Evolutionary conservation across 2,888 invertebrate species (phyloP).

Genomic region (Halictus ligatus): DNA sequence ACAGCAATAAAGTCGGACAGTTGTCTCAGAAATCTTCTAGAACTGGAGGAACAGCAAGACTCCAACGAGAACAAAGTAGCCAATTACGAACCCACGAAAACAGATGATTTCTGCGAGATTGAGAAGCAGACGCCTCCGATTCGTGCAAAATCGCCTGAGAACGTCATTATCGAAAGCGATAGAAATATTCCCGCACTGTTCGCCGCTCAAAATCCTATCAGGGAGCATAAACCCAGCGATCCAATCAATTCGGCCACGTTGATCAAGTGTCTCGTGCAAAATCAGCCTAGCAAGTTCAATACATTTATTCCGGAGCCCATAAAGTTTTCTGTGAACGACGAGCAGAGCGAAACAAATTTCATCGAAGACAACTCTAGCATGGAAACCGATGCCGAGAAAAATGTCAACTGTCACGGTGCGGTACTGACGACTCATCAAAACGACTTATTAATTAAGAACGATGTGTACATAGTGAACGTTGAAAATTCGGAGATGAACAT

Average conservation of each 20-base stretch:
- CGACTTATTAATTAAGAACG: constrained; percentile 44
- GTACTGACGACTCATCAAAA: constrained; percentile 49
- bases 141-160: constrained; percentile 64
- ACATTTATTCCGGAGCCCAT: constrained; percentile 22
- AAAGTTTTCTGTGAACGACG: constrained; percentile 48
- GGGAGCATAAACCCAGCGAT: constrained; percentile 47
- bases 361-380: constrained; percentile 37
- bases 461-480: constrained; percentile 45
- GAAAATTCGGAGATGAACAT: constrained; percentile 40
- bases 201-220: constrained; percentile 48
- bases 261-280: constrained; percentile 63
- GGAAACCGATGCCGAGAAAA: constrained; percentile 21
- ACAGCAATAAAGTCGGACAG: constrained; percentile 23
- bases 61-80: constrained; percentile 40
- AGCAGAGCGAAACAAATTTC: constrained; percentile 58
- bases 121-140: constrained; percentile 72
- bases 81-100: constrained; percentile 48
- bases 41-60: constrained; percentile 33
- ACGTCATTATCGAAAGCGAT: constrained; percentile 14
- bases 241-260: constrained; percentile 46
- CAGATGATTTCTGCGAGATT: constrained; percentile 63
- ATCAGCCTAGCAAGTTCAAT: constrained; percentile 47
- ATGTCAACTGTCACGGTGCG: constrained; percentile 42
- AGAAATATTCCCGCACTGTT: constrained; percentile 26
- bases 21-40: constrained; percentile 50